Base-by-base conservation (phyloP, 2,888 invertebrate genomes). In the Platynereis dumerilii region DNA sequence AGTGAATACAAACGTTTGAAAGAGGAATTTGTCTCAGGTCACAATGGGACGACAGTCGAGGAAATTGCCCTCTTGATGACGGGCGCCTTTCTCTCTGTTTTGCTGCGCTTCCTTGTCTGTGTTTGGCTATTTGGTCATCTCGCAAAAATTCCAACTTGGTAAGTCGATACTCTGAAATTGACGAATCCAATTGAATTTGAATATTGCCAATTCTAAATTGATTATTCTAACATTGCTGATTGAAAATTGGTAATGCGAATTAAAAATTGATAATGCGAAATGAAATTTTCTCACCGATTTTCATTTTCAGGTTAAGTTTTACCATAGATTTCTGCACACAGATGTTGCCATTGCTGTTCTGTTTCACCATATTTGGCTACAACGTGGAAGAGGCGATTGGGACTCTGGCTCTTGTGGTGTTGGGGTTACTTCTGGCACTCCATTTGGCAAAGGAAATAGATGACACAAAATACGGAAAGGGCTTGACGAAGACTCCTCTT, bases 341-440 rank as follows among this genome's bases (percentile, higher is more conserved):
- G 5, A 64, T 80, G 24, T 39, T 79, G 2, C 78, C 80, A 12
- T 53, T 74, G 24, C 66, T 77, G 48, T 45, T 78, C 7, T 60
- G 70, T 22, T 27, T 62, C 29, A 71, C 70, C 24, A 64, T 68
- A 2, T 26, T 62, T 15, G 53, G 55, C 10, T 57, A 65, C 39
- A 34, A 60, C 29, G 34, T 57, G 1, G 24, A 22, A 24, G 17
- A 22, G 3, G 7, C 55, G 3, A 17, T 55, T 15, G 17, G 7
- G 7, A 24, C 27, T 58, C 44, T 53, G 7, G 3, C 22, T n/a
- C 22, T 48, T 5, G 3, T 48, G 48, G 48, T n/a, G 7, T n/a
- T 48, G 48, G 20, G n/a, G 7, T 7, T 48, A n/a, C 3, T 48
- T n/a, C n/a, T 48, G 7, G 48, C 17, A 12, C 34, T 34, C 7